A percentile compares a stretch with the other conserved stretches of the same genome.
Evolutionary conservation across 2,113 vertebrate species (phyloP).

Genomic region (Piprites chloris): DNA sequence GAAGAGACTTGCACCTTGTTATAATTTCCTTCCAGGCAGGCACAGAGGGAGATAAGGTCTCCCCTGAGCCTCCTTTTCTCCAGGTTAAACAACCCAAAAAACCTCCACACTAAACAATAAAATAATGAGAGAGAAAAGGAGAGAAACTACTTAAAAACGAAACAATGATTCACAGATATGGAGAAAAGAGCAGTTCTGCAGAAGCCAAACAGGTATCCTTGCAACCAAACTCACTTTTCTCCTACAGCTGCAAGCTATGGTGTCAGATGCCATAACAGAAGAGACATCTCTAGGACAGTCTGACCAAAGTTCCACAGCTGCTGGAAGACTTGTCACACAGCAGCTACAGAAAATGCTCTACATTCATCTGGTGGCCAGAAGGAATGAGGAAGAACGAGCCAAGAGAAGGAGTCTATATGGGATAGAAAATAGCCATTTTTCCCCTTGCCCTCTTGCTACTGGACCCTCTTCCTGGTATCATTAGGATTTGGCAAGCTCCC

Average conservation of each 20-base stretch:
- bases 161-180: neutral
- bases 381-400: neutral
- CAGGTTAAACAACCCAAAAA: neutral
- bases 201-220: neutral
- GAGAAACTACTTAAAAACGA: neutral
- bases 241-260: neutral
- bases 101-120: neutral
- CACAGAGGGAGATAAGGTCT: neutral
- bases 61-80: neutral
- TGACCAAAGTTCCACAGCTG: constrained; percentile 23
- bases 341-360: constrained; percentile 20
- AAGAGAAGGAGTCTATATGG: neutral
- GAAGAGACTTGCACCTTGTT: neutral
- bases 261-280: neutral
- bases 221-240: neutral
- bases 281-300: neutral
- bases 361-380: neutral
- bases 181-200: neutral
- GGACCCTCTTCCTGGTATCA: neutral
- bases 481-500: neutral
- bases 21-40: neutral
- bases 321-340: neutral
- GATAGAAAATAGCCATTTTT: neutral
- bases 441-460: neutral
- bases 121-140: neutral